These are phyloP conservation scores for Blennius ocellaris DNA, from an alignment of 2,113 vertebrate species.

Conservation along the genomic window DNA sequence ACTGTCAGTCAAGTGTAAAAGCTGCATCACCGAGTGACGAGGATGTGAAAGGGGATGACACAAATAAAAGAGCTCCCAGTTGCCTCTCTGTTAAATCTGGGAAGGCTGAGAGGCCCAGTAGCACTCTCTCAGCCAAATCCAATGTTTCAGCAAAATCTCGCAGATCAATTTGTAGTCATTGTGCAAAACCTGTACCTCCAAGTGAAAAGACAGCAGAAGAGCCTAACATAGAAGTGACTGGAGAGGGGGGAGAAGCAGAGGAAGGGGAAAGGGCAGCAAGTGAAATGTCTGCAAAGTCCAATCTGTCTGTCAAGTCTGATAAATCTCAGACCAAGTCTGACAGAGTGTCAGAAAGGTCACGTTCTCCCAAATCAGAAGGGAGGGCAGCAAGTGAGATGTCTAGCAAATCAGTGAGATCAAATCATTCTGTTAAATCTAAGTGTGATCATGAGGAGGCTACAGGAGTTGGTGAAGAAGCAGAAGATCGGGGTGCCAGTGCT, in stretches of 20 bases:
- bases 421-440: constrained; percentile 38
- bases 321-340: constrained; percentile 41
- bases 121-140: constrained; percentile 51
- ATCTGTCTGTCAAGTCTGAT: constrained; percentile 55
- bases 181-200: constrained; percentile 19
- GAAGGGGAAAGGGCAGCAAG: constrained; percentile 40
- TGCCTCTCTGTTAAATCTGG: constrained; percentile 40
- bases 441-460: constrained; percentile 1
- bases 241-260: constrained; percentile 25
- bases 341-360: constrained; percentile 41
- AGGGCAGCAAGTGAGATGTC: constrained; percentile 58
- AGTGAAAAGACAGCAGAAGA: not conserved
- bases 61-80: constrained; percentile 28
- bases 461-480: constrained; percentile 1
- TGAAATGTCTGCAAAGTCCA: constrained; percentile 58
- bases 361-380: constrained; percentile 34
- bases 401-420: constrained; percentile 45
- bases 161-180: constrained; percentile 30
- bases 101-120: constrained; percentile 41
- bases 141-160: constrained; percentile 45
- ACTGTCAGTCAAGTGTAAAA: constrained; percentile 18
- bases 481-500: constrained; percentile 34
- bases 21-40: constrained; percentile 20
- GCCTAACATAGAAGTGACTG: not conserved
- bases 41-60: constrained; percentile 25